A percentile compares a stretch with the other conserved stretches of the same genome.
phyloP scores from a whole-genome alignment of 1,140 invertebrate genomes.

The Cotesia vestalis region DNA sequence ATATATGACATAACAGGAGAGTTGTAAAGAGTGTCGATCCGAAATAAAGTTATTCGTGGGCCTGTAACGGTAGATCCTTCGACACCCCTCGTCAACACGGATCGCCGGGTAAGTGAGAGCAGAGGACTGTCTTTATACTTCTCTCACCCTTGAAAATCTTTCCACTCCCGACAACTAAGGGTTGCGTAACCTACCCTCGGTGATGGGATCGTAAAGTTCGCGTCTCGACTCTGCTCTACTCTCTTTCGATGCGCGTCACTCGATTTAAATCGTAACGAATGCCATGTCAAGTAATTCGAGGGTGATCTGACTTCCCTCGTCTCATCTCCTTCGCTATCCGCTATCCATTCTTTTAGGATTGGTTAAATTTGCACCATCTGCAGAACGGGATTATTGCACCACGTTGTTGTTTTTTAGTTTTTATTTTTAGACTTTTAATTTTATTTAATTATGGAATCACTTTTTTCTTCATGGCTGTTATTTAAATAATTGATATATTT shows the following conservation, averaged over 20 bases:
- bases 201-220: slow-evolving; percentile 28
- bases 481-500: no score
- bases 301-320: slow-evolving; percentile 13
- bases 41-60: slow-evolving; percentile 23
- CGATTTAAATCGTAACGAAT: slow-evolving; percentile 39
- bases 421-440: no score
- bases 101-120: background rate
- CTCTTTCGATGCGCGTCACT: slow-evolving; percentile 17
- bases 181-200: slow-evolving; percentile 10
- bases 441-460: no score
- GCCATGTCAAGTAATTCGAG: slow-evolving; percentile 25
- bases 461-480: no score
- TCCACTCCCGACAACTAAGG: background rate
- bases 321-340: background rate
- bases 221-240: slow-evolving; percentile 8
- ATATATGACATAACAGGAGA: background rate
- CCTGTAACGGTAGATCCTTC: slow-evolving; percentile 22
- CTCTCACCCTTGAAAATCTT: background rate
- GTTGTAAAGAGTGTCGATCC: background rate
- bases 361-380: no score
- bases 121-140: slow-evolving; percentile 4
- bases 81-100: slow-evolving; percentile 14
- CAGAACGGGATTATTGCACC: no score
- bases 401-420: no score
- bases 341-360: background rate